Percentiles rank a stretch among this genome's conserved stretches.
These are phyloP conservation scores for Anorthoa munda DNA, from an alignment of 2,888 invertebrate species.

Conservation along the genomic window DNA sequence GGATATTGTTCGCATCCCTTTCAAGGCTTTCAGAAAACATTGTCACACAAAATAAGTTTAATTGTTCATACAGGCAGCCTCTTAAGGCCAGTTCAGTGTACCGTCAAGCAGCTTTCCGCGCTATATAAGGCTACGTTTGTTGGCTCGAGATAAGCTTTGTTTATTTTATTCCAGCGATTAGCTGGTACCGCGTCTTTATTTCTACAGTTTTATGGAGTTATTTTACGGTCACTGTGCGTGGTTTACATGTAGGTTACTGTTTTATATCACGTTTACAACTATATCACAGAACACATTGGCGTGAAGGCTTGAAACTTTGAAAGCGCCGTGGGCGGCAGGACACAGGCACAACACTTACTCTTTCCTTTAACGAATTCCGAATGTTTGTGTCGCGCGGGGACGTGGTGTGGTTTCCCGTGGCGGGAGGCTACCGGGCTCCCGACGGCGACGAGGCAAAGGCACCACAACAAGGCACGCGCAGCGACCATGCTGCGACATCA, in stretches of 20 bases:
- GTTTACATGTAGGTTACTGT: conserved; percentile 62
- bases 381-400: conserved; percentile 83
- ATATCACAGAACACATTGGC: conserved; percentile 63
- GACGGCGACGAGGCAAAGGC: conserved; percentile 81
- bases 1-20: conserved; percentile 70
- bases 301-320: conserved; percentile 59
- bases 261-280: conserved; percentile 57
- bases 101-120: conserved; percentile 75
- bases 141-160: conserved; percentile 85
- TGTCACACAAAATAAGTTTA: conserved; percentile 72
- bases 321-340: conserved; percentile 73
- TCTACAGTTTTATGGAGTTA: conserved; percentile 70
- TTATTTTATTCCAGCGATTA: conserved; percentile 83
- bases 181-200: conserved; percentile 70
- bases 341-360: conserved; percentile 92
- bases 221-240: conserved; percentile 66
- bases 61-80: conserved; percentile 72
- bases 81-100: conserved; percentile 72
- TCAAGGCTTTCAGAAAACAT: conserved; percentile 67
- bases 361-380: conserved; percentile 95
- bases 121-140: conserved; percentile 83
- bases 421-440: conserved; percentile 77
- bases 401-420: conserved; percentile 78
- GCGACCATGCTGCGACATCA: conserved; percentile 89
- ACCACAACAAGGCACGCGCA: conserved; percentile 86